Base-by-base conservation (phyloP, 2,113 vertebrate species). In the Melanocharis versteri region DNA sequence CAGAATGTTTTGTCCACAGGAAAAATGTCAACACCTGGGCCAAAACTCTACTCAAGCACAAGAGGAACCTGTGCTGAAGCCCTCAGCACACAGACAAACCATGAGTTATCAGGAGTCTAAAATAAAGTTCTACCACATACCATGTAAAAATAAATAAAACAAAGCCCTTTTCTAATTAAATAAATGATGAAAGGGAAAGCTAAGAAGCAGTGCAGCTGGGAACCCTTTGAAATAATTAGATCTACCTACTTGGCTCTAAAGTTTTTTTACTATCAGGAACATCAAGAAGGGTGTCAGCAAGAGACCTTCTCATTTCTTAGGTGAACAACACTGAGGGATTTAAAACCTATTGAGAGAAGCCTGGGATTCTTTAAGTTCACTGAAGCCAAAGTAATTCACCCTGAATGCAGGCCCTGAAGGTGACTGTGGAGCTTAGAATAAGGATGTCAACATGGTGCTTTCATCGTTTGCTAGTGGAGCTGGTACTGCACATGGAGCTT, bases 391-490 rank as follows among this genome's bases (percentile, higher is more conserved):
- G 91, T 97, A 97, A 97, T 97, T 93, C 79, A 89, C 62, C 79
- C 88, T 97, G 97, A 97, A 97, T 97, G 84, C 42, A 27, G 84
- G 40, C 90, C 95, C 89, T 85, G 81, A 93, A 96, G 95, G 95
- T 95, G 91, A 95, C 95, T 93, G 90, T 94, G 90, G 68, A 85
- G 89, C 78, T 90, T 83, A 65, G 92, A 97, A 91, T 96, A 79
- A 94, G 91, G 93, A 96, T 96, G 96, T 97, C 95, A 97, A 97
- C 96, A 96, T 2, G 24, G 53, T 85, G 94, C 93, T 97, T 97
- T 97, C 96, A 97, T 94, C 60, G 1, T 72, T 91, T 87, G 75
- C 89, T 90, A 44, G 76, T 2, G 7, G 93, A 91, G 88, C 83
- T 88, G 84, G 91, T 96, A 17, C 90, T 94, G 93, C 90, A 82